phyloP scores from a whole-genome alignment of 2,888 invertebrate genomes.

The Eretmocerus hayati region DNA sequence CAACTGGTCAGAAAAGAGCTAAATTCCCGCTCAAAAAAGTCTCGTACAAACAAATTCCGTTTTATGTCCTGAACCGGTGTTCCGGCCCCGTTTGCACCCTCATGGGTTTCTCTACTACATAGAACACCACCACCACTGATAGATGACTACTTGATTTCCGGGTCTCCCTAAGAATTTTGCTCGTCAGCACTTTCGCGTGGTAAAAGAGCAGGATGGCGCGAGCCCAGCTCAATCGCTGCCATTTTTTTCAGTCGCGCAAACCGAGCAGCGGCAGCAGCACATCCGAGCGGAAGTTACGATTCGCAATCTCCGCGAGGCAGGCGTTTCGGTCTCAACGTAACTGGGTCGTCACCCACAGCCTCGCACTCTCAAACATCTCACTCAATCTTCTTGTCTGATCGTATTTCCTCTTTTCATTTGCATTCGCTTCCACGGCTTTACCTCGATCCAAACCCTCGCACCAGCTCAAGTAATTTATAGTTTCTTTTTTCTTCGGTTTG shows the following conservation, averaged over 20 bases:
- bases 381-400: constrained; percentile 18
- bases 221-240: too few relatives aligned
- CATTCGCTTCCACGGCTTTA: constrained; percentile 7
- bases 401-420: constrained; percentile 21
- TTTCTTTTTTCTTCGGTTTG: not conserved
- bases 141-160: not conserved
- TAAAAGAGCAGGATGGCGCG: constrained; percentile 1
- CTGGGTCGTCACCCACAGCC: constrained; percentile 21
- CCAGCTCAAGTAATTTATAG: constrained; percentile 4
- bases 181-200: constrained; percentile 14
- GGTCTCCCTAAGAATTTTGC: not conserved
- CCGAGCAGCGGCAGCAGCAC: constrained; percentile 9
- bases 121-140: too few relatives aligned
- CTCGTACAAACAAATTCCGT: too few relatives aligned
- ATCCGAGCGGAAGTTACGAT: constrained; percentile 28
- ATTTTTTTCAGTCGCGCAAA: not conserved
- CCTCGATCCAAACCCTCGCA: too few relatives aligned
- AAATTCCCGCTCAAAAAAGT: too few relatives aligned
- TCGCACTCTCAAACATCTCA: constrained; percentile 10
- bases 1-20: too few relatives aligned
- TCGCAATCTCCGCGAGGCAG: constrained; percentile 27
- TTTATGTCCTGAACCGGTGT: too few relatives aligned
- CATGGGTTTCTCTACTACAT: too few relatives aligned
- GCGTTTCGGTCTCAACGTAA: constrained; percentile 12
- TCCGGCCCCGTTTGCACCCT: constrained; percentile 1